Percentiles rank a stretch among this genome's conserved stretches.
These are phyloP conservation scores for Barbus barbus DNA, from an alignment of 2,113 vertebrate species.

Conservation along the genomic window DNA sequence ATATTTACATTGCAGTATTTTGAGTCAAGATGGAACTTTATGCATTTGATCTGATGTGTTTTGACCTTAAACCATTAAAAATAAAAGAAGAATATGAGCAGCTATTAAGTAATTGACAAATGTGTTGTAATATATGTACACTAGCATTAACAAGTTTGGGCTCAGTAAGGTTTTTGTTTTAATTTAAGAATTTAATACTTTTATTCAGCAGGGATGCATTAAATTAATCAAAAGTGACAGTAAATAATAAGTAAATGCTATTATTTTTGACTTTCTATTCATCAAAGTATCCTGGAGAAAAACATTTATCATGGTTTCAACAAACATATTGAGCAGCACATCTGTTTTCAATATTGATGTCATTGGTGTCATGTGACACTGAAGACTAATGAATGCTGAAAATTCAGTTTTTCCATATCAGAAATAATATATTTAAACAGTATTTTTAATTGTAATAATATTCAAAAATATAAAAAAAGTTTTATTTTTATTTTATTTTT, in stretches of 20 bases:
- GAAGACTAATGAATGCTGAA: neutral
- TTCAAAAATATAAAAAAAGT: neutral
- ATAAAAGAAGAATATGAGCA: neutral
- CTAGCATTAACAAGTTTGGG: neutral
- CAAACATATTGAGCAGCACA: neutral
- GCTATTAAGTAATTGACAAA: neutral
- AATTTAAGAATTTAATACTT: too few relatives aligned
- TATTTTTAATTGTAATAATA: neutral
- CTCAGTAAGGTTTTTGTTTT: too few relatives aligned
- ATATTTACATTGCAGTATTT: conserved; percentile 40
- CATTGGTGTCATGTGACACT: neutral
- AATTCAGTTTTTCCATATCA: neutral
- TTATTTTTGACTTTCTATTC: neutral
- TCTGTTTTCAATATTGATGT: neutral
- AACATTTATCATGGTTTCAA: neutral
- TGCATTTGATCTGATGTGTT: neutral
- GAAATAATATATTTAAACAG: neutral
- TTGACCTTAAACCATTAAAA: neutral
- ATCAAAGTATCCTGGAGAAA: neutral
- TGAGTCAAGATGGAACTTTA: neutral
- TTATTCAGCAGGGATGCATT: too few relatives aligned
- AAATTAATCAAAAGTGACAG: too few relatives aligned
- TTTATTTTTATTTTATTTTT: too few relatives aligned
- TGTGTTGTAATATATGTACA: neutral
- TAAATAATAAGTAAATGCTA: too few relatives aligned